Evolutionary conservation across 1,140 invertebrate genomes (phyloP).

Genomic region (Phymorhynchus buccinoides): DNA sequence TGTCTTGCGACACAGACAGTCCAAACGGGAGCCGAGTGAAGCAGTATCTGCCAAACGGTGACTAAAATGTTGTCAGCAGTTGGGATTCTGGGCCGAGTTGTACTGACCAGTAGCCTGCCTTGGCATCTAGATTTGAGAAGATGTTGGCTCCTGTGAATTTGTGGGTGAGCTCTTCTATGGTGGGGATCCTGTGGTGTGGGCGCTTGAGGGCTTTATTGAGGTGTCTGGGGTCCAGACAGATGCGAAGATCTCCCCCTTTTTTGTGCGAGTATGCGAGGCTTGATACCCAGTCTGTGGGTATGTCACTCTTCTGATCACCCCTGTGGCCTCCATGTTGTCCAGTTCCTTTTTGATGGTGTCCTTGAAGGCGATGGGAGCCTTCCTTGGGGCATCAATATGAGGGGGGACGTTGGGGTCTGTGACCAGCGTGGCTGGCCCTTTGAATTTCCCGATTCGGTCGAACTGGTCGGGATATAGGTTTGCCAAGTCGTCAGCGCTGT

Average conservation of each 20-base stretch:
- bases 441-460: not conserved
- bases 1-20: constrained; percentile 49
- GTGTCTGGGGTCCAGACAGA: constrained; percentile 17
- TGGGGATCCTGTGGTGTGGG: constrained; percentile 21
- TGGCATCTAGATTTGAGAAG: constrained; percentile 20
- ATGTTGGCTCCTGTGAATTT: not conserved
- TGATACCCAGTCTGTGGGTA: not conserved
- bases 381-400: not conserved
- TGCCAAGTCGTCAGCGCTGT: not conserved
- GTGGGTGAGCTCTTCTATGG: constrained; percentile 13
- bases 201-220: constrained; percentile 24
- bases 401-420: not conserved
- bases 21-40: constrained; percentile 55
- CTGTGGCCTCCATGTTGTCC: not conserved
- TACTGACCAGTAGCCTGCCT: constrained; percentile 27
- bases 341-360: not conserved
- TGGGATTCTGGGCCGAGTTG: not conserved
- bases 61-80: constrained; percentile 21
- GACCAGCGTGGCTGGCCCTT: not conserved
- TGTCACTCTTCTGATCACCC: not conserved
- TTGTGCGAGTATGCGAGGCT: not conserved
- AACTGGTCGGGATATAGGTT: not conserved
- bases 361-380: not conserved
- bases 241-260: not conserved
- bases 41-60: constrained; percentile 43